phyloP scores from a whole-genome alignment of 2,888 invertebrate genomes.

The Dryocosmus kuriphilus region DNA sequence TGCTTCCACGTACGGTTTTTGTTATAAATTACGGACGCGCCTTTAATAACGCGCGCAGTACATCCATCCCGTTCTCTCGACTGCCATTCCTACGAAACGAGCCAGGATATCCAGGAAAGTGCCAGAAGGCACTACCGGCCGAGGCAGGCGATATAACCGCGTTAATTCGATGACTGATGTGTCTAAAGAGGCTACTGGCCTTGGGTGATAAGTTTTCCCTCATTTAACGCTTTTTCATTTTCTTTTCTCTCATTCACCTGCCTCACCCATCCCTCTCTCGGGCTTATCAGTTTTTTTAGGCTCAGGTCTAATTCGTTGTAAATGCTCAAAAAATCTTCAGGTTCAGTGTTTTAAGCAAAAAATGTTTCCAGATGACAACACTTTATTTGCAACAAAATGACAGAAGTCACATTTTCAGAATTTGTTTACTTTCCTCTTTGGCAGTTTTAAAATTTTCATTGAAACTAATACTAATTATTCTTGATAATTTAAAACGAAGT shows the following conservation, averaged over 20 bases:
- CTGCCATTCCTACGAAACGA: conserved; percentile 31
- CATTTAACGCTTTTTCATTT: conserved; percentile 18
- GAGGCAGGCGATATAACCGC: conserved; percentile 38
- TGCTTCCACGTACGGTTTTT: conserved; percentile 32
- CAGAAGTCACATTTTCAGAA: too few species aligned
- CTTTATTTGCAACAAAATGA: too few species aligned
- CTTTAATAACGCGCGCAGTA: conserved; percentile 55
- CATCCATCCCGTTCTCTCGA: conserved; percentile 19
- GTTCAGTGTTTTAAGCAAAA: too few species aligned
- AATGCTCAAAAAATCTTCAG: too few species aligned
- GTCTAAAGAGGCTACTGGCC: conserved; percentile 35
- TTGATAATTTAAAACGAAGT: too few species aligned
- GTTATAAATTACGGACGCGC: conserved; percentile 56
- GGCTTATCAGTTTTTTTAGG: background rate
- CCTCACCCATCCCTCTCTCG: background rate
- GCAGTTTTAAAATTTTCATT: too few species aligned
- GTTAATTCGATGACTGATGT: conserved; percentile 40
- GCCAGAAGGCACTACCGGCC: conserved; percentile 36
- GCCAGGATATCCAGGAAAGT: conserved; percentile 20
- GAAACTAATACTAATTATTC: too few species aligned
- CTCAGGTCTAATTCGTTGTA: too few species aligned
- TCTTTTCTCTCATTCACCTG: conserved; percentile 22
- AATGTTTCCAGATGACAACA: too few species aligned
- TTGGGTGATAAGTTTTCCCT: conserved; percentile 29
- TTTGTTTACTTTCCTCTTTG: too few species aligned